phyloP scores from a whole-genome alignment of 64 coral and sea anemone species.

The Orbicella faveolata region DNA sequence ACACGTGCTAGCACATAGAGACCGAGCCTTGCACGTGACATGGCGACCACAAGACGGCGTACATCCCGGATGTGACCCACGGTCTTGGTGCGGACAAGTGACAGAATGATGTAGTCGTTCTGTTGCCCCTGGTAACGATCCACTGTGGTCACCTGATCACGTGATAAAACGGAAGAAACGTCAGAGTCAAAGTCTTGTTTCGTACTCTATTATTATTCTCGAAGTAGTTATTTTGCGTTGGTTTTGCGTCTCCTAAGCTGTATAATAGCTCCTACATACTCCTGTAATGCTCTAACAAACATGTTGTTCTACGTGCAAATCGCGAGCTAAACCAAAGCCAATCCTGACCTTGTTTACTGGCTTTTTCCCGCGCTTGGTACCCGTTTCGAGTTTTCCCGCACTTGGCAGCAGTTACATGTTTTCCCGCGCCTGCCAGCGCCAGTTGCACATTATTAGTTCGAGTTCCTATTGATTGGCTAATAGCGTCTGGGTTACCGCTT shows the following conservation, averaged over 20 bases:
- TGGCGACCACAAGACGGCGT: constrained; percentile 92
- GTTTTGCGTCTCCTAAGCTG: not conserved
- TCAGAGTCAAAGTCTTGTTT: not conserved
- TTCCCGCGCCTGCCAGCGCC: not conserved
- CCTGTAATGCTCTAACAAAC: not conserved
- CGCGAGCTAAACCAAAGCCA: too few relatives aligned
- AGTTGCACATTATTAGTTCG: too few relatives aligned
- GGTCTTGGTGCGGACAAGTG: constrained; percentile 92
- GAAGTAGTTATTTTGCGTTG: not conserved
- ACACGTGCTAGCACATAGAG: constrained; percentile 90
- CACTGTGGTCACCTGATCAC: constrained; percentile 89
- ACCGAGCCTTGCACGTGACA: constrained; percentile 98
- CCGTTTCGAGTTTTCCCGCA: not conserved
- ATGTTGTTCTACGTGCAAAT: not conserved
- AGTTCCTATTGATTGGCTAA: too few relatives aligned
- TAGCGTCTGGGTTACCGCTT: too few relatives aligned
- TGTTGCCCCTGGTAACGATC: constrained; percentile 99
- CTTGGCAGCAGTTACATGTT: not conserved
- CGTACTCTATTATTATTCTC: not conserved
- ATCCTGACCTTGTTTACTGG: too few relatives aligned
- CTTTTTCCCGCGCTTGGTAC: not conserved
- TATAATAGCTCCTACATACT: not conserved
- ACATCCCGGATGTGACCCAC: constrained; percentile 97
- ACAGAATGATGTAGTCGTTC: constrained; percentile 99
- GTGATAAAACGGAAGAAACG: not conserved